phyloP scores from a whole-genome alignment of 1,140 invertebrate species.

The Conus betulinus region DNA sequence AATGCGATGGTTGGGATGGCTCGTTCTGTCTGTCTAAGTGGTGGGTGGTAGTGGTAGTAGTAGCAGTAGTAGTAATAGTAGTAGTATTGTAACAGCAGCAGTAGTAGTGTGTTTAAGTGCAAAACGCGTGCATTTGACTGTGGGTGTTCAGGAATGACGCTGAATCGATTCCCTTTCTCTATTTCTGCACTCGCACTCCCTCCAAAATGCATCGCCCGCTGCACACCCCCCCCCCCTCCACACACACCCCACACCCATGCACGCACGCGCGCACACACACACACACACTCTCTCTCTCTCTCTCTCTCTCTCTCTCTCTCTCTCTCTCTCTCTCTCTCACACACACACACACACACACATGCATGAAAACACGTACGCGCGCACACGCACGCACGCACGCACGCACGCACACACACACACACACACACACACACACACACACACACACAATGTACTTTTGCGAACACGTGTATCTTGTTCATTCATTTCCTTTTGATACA shows the following conservation, averaged over 20 bases:
- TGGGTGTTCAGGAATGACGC: too few species aligned
- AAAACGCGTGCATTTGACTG: too few species aligned
- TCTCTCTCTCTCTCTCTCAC: neutral
- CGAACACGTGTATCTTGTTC: too few species aligned
- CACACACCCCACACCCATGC: neutral
- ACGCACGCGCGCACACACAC: neutral
- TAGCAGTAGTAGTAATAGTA: too few species aligned
- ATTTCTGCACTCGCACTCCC: too few species aligned
- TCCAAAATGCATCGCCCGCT: too few species aligned
- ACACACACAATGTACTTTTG: neutral
- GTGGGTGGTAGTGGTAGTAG: too few species aligned
- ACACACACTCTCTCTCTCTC: neutral
- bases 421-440: slow-evolving; percentile 15
- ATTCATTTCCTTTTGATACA: too few species aligned
- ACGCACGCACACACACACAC: neutral
- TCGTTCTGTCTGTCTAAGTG: neutral
- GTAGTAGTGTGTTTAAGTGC: too few species aligned
- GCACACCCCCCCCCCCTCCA: neutral
- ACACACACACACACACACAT: neutral
- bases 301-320: neutral
- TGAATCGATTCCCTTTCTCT: too few species aligned
- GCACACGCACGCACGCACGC: neutral
- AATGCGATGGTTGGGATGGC: too few species aligned
- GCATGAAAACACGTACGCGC: neutral
- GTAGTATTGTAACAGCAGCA: too few species aligned